Base-by-base conservation (phyloP, 2,888 invertebrate species). In the Eilema sororculum region DNA sequence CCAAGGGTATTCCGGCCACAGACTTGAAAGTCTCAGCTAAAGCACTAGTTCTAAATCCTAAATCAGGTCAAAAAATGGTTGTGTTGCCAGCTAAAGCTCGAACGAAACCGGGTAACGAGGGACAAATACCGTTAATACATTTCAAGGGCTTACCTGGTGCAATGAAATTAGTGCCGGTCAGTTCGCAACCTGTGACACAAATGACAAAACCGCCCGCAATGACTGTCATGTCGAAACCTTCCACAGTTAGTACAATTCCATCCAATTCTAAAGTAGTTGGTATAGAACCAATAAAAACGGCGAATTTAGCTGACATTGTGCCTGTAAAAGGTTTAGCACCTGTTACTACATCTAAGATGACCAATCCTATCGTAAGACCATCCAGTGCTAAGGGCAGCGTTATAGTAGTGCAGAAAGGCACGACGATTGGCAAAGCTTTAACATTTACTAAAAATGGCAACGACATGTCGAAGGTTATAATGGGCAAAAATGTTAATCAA, bases 341-440 rank as follows among this genome's bases (percentile, higher is more conserved):
- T 3, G 84, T 91, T 28, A 81, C 90, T 1, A 88, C 92, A n/a
- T 87, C 94, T 20, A 94, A 93, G 89, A 89, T 93, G 30, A 87
- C 90, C 9, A 94, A 93, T 79, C 94, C 95, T 1, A 94, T 95
- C 65, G 90, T 95, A 28, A 86, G 95, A 73, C 91, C 94, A 25
- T 88, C 91, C 61, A 93, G 90, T 76, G 87, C 94, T 30, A 96
- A 96, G 87, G 95, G 96, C 66, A 96, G 95, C 83, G 93, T 96
- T 30, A 96, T 96, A 78, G 96, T 96, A 28, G 96, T 96, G 33
- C 96, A 96, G 82, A 96, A 96, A 84, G 96, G 96, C 59, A 91
- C 95, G 28, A 88, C 95, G 37, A 89, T 96, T 82, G 95, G 95
- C 62, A 95, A 95, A 87, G 91, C 95, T 12, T 83, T 95, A 72